Percentiles rank a stretch among this genome's conserved stretches.
Conservation (phyloP, 1,140 invertebrate species). For the Drosophila melanogaster region DNA sequence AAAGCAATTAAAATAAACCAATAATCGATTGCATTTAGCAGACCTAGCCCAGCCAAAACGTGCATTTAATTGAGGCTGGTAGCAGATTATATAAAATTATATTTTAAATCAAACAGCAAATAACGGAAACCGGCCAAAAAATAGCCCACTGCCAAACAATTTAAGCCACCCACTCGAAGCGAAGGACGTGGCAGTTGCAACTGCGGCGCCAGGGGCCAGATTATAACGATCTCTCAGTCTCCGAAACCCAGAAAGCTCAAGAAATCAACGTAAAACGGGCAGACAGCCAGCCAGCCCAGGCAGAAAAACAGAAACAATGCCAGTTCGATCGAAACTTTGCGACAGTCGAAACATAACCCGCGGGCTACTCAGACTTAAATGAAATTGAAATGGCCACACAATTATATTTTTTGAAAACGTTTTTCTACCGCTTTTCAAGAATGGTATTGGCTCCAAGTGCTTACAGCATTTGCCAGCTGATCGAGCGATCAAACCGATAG, state of each 20-base stretch:
- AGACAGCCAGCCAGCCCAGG: constrained; percentile 13
- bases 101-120: constrained; percentile 80
- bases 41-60: constrained; percentile 59
- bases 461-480: constrained; percentile 21
- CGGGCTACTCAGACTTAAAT: constrained; percentile 69
- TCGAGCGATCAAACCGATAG: constrained; percentile 31
- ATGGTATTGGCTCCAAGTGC: constrained; percentile 19
- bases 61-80: constrained; percentile 79
- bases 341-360: constrained; percentile 68
- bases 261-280: constrained; percentile 37
- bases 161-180: constrained; percentile 68
- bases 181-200: constrained; percentile 76
- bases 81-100: constrained; percentile 81
- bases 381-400: constrained; percentile 77
- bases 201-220: constrained; percentile 71
- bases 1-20: constrained; percentile 78
- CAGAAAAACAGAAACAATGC: constrained; percentile 60
- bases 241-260: constrained; percentile 15
- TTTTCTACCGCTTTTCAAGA: constrained; percentile 46
- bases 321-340: constrained; percentile 40
- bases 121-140: constrained; percentile 43
- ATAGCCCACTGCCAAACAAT: constrained; percentile 44
- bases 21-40: constrained; percentile 78
- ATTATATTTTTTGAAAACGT: constrained; percentile 59
- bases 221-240: constrained; percentile 78